phyloP scores from a whole-genome alignment of 2,113 vertebrate genomes.

The Sakesphorus luctuosus region DNA sequence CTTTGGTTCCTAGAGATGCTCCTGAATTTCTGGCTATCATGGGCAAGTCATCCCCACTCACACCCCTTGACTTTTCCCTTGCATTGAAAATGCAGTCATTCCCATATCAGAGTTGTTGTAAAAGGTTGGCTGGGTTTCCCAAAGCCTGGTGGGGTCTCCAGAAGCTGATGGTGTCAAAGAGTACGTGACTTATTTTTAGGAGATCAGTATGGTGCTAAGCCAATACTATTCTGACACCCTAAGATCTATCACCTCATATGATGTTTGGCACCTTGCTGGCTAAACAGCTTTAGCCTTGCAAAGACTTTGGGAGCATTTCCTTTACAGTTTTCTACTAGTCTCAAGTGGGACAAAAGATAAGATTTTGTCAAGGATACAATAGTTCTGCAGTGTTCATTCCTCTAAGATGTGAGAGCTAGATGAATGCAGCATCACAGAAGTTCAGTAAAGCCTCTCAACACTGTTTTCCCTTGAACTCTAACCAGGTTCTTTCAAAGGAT shows the following conservation, averaged over 20 bases:
- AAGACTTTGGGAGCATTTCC: neutral
- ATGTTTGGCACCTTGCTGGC: neutral
- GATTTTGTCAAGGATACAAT: neutral
- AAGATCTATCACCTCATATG: accelerated
- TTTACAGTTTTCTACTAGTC: neutral
- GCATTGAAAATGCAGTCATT: neutral
- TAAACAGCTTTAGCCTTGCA: neutral
- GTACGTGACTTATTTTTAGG: neutral
- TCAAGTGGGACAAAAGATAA: neutral
- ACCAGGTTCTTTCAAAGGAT: neutral
- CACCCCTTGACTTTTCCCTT: neutral
- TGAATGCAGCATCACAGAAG: neutral
- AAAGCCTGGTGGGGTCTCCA: neutral
- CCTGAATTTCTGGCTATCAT: neutral
- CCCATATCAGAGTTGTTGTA: neutral
- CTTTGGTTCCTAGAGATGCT: neutral
- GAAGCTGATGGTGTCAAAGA: neutral
- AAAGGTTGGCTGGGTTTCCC: neutral
- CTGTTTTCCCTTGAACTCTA: neutral
- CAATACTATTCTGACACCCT: neutral
- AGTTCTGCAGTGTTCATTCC: neutral
- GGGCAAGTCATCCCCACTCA: neutral
- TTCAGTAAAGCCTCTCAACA: neutral
- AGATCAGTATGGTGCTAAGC: neutral
- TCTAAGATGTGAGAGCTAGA: neutral